Percentiles rank a stretch among this genome's conserved stretches.
These are phyloP conservation scores for Desmophyllum pertusum DNA, from an alignment of 92 coral and sea anemone species.

Conservation along the genomic window DNA sequence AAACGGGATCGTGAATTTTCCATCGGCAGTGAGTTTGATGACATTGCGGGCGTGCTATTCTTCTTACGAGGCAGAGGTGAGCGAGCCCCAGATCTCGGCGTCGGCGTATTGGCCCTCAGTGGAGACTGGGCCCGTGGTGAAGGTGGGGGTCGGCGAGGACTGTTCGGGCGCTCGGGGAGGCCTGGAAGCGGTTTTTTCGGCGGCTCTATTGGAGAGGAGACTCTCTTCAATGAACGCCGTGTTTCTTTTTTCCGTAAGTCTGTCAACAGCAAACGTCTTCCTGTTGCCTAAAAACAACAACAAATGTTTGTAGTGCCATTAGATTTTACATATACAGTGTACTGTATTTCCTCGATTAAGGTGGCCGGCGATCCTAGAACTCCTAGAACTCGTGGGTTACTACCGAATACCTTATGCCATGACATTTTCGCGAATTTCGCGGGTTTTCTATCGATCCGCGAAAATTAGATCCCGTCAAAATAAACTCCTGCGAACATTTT, in stretches of 20 bases:
- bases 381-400: too few relatives aligned
- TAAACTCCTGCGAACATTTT: too few relatives aligned
- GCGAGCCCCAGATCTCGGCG: slow-evolving; percentile 1
- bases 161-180: slow-evolving; percentile 47
- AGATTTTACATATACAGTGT: too few relatives aligned
- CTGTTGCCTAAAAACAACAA: slow-evolving; percentile 47
- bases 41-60: slow-evolving; percentile 18
- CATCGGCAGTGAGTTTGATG: slow-evolving; percentile 5
- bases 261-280: slow-evolving; percentile 70
- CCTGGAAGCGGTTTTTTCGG: slow-evolving; percentile 59
- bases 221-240: slow-evolving; percentile 82
- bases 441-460: too few relatives aligned
- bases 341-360: too few relatives aligned
- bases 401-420: too few relatives aligned
- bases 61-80: slow-evolving; percentile 21
- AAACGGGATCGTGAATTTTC: slow-evolving; percentile 12
- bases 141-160: slow-evolving; percentile 49
- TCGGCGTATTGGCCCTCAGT: background rate
- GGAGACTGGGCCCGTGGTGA: slow-evolving; percentile 30
- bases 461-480: too few relatives aligned
- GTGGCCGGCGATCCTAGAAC: too few relatives aligned
- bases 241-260: slow-evolving; percentile 86
- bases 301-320: background rate
- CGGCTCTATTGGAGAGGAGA: slow-evolving; percentile 48
- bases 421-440: too few relatives aligned